Percentiles rank a stretch among this genome's conserved stretches.
These are phyloP conservation scores for Neomorphus geoffroyi DNA, from an alignment of 2,797 vertebrate species.

Conservation along the genomic window DNA sequence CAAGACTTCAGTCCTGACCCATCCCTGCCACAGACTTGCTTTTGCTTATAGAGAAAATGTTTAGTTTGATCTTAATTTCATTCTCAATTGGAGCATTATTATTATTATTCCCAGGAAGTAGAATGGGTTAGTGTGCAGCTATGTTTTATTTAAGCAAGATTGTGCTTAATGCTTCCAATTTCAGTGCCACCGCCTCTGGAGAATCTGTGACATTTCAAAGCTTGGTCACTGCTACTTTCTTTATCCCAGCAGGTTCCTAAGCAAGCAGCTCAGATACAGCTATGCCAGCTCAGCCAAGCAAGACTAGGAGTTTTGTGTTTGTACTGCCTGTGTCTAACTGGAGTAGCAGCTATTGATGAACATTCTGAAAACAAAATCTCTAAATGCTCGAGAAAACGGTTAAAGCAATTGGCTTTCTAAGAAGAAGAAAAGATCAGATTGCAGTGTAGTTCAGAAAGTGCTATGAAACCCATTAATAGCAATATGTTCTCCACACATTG, in stretches of 20 bases:
- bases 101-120: neutral
- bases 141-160: neutral
- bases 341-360: neutral
- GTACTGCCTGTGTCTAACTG: neutral
- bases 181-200: neutral
- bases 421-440: neutral
- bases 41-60: neutral
- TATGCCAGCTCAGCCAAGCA: conserved; percentile 20
- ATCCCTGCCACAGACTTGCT: neutral
- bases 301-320: neutral
- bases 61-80: conserved; percentile 35
- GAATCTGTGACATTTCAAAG: neutral
- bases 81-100: neutral
- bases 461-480: neutral
- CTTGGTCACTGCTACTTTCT: conserved; percentile 13
- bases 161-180: neutral
- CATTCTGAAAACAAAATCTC: neutral
- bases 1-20: conserved; percentile 45
- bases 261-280: neutral
- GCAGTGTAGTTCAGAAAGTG: neutral
- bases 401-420: neutral
- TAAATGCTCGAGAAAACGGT: neutral
- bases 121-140: neutral
- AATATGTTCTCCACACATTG: neutral
- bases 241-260: neutral